phyloP scores from a whole-genome alignment of 2,888 invertebrate genomes.

The Perizoma flavofasciatum region DNA sequence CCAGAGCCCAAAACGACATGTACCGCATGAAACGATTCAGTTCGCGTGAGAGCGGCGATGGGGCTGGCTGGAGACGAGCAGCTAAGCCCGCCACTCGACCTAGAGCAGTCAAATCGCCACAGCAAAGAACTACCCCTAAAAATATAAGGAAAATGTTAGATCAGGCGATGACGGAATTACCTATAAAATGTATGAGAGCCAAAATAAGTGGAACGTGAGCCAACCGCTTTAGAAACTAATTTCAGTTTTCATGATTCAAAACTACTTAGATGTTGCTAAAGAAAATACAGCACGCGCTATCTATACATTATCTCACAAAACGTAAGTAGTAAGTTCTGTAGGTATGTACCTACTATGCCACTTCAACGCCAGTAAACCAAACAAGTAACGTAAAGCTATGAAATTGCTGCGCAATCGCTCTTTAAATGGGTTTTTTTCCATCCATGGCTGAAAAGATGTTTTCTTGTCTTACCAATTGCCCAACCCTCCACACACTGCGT shows the following conservation, averaged over 20 bases:
- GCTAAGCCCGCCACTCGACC: slow-evolving; percentile 97
- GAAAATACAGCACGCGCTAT: slow-evolving; percentile 5
- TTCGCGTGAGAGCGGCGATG: slow-evolving; percentile 98
- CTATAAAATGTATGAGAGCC: too few relatives aligned
- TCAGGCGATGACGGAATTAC: too few relatives aligned
- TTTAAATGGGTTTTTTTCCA: too few relatives aligned
- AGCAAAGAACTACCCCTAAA: slow-evolving; percentile 90
- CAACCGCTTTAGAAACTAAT: background rate
- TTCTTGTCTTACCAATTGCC: slow-evolving; percentile 86
- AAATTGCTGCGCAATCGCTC: too few relatives aligned
- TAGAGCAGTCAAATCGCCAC: slow-evolving; percentile 92
- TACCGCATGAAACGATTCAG: slow-evolving; percentile 98
- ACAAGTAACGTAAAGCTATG: too few relatives aligned
- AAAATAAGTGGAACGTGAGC: too few relatives aligned
- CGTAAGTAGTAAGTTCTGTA: too few relatives aligned
- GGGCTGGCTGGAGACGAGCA: slow-evolving; percentile 94
- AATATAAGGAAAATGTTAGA: slow-evolving; percentile 6
- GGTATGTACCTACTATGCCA: too few relatives aligned
- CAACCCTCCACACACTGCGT: slow-evolving; percentile 97
- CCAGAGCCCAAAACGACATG: slow-evolving; percentile 96
- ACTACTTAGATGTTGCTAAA: slow-evolving; percentile 2
- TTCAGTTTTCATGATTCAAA: background rate
- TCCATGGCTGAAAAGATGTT: background rate
- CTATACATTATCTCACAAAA: background rate
- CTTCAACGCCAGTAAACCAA: too few relatives aligned